These are phyloP conservation scores for Holacanthus passer DNA, from an alignment of 2,113 vertebrate species.

Conservation along the genomic window DNA sequence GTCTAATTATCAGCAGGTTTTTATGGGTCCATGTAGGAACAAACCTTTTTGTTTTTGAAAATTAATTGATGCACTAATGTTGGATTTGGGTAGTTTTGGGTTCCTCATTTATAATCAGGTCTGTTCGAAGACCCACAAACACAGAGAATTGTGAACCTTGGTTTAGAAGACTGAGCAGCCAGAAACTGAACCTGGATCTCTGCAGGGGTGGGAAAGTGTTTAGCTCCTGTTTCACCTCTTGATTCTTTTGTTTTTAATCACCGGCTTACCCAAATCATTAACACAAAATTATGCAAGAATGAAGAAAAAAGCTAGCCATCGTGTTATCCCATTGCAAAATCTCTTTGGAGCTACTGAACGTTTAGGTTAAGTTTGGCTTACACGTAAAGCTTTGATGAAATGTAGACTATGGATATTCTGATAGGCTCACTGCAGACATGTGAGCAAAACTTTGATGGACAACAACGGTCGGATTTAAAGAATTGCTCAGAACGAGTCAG, in stretches of 20 bases:
- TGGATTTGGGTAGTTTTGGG: neutral
- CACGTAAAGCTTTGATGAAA: slow-evolving; percentile 35
- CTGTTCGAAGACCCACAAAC: slow-evolving; percentile 22
- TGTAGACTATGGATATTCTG: slow-evolving; percentile 8
- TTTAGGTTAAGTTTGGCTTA: neutral
- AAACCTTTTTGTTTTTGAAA: slow-evolving; percentile 20
- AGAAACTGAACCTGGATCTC: slow-evolving; percentile 26
- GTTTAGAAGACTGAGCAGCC: slow-evolving; percentile 14
- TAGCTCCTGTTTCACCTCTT: neutral
- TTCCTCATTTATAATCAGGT: slow-evolving; percentile 14
- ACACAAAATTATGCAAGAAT: neutral
- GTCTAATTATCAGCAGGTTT: slow-evolving; percentile 28
- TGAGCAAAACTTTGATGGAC: slow-evolving; percentile 23
- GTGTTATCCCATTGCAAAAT: neutral
- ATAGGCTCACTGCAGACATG: slow-evolving; percentile 7
- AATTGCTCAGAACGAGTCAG: slow-evolving; percentile 20
- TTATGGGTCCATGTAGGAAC: neutral
- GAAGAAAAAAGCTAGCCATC: neutral
- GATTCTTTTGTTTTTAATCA: neutral
- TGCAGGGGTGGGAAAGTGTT: slow-evolving; percentile 8
- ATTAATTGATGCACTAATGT: slow-evolving; percentile 1
- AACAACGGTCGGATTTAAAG: slow-evolving; percentile 28
- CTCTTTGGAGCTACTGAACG: neutral
- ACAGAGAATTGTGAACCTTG: neutral
- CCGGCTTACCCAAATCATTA: neutral